These are phyloP conservation scores for Pangasius krempfi DNA, from an alignment of 2,797 vertebrate species.

Conservation along the genomic window DNA sequence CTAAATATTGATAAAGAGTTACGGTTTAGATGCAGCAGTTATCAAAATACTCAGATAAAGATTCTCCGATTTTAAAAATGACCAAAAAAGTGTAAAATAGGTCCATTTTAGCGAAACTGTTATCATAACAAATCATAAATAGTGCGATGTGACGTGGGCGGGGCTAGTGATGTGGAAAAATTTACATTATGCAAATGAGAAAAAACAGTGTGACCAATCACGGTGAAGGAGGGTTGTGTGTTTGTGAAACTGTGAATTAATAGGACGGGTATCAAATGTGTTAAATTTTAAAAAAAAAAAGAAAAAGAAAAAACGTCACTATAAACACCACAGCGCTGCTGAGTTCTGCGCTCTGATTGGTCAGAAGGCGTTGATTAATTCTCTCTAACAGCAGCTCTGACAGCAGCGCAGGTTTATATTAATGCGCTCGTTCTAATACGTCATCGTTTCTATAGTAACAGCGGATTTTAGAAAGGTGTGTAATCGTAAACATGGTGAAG, in stretches of 20 bases:
- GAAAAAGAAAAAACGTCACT: too few species aligned
- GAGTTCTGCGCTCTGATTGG: background rate
- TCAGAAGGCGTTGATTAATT: background rate
- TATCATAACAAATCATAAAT: background rate
- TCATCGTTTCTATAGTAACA: background rate
- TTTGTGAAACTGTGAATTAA: background rate
- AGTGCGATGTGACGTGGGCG: background rate
- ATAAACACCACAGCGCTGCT: background rate
- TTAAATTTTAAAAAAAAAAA: too few species aligned
- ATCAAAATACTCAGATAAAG: background rate
- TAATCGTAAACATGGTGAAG: background rate
- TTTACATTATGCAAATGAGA: background rate
- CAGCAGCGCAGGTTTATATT: background rate
- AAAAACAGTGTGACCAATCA: background rate
- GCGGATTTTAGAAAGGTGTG: background rate
- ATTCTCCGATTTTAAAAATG: background rate
- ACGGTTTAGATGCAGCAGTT: background rate
- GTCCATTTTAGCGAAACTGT: background rate
- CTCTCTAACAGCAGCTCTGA: background rate
- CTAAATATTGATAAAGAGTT: background rate
- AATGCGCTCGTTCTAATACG: background rate
- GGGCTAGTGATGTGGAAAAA: background rate
- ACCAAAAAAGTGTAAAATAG: background rate
- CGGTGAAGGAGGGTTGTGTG: background rate
- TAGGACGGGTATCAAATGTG: too few species aligned